Conservation (phyloP, 2,113 vertebrate species). For the Limnothrissa miodon region DNA sequence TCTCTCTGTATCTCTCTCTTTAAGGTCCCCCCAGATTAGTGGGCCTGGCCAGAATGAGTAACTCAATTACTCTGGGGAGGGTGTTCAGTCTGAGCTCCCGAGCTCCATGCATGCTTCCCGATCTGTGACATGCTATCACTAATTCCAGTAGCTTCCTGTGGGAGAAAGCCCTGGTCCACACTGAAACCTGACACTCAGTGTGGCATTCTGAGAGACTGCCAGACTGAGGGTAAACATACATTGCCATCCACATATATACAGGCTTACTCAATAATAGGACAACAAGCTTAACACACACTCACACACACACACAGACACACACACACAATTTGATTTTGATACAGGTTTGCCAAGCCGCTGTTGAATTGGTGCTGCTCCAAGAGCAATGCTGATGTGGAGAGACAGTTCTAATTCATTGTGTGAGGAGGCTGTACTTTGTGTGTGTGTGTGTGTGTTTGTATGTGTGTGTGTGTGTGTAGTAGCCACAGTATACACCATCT, state of each 20-base stretch:
- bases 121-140: neutral
- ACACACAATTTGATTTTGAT: neutral
- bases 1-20: too few species aligned
- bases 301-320: neutral
- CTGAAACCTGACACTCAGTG: neutral
- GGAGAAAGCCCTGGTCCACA: conserved; percentile 10
- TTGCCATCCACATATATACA: neutral
- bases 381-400: neutral
- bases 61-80: neutral
- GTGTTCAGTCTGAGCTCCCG: conserved; percentile 1
- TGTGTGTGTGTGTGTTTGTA: neutral
- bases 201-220: neutral
- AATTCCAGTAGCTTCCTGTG: conserved; percentile 34
- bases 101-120: conserved; percentile 1
- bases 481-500: neutral
- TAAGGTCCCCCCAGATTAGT: neutral
- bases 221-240: neutral
- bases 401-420: too few species aligned
- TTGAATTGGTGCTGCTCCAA: too few species aligned
- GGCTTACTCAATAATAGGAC: neutral
- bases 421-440: neutral
- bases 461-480: neutral
- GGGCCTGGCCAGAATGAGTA: neutral
- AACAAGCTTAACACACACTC: too few species aligned
- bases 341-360: too few species aligned